Conservation (phyloP, 2,797 vertebrate species). For the Acanthurus leucopareius region DNA sequence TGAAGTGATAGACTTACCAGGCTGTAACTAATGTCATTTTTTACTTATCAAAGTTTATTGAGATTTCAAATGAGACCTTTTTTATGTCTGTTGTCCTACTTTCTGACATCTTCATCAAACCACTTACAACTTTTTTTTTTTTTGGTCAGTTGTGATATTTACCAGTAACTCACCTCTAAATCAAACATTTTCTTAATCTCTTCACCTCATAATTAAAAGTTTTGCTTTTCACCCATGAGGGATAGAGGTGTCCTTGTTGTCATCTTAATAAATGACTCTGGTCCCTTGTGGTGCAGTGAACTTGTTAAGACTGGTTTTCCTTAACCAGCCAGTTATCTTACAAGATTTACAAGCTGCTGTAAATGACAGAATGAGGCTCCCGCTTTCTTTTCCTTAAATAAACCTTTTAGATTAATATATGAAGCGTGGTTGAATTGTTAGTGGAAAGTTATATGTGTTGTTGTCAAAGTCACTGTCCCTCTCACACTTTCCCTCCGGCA, state of each 20-base stretch:
- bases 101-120: background rate
- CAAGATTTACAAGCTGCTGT: constrained; percentile 40
- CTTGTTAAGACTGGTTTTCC: constrained; percentile 44
- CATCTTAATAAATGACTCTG: constrained; percentile 66
- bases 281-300: constrained; percentile 19
- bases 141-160: background rate
- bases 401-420: constrained; percentile 16
- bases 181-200: background rate
- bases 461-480: constrained; percentile 26
- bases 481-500: constrained; percentile 2
- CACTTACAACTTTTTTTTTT: background rate
- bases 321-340: constrained; percentile 1
- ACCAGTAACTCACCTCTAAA: background rate
- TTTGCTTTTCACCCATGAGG: constrained; percentile 12
- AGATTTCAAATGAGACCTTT: no score
- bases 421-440: constrained; percentile 13
- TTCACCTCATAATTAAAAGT: constrained; percentile 18
- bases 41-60: no score
- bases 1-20: background rate
- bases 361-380: constrained; percentile 22
- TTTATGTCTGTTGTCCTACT: no score
- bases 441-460: constrained; percentile 4
- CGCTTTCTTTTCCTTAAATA: constrained; percentile 16
- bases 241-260: constrained; percentile 41
- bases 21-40: no score